phyloP scores from a whole-genome alignment of 1,140 invertebrate genomes.

The Lepidurus arcticus region DNA sequence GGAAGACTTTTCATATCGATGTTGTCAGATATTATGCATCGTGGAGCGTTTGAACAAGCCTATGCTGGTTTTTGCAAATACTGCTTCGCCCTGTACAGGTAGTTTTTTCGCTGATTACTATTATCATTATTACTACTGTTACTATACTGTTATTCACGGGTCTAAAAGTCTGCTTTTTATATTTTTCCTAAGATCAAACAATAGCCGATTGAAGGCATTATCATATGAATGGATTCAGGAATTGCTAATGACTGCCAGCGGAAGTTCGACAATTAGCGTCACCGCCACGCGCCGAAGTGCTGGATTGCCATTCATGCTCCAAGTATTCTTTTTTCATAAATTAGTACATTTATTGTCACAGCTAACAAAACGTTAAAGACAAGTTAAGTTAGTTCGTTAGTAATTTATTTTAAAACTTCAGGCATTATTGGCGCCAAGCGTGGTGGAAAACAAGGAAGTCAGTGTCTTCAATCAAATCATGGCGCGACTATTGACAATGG shows the following conservation, averaged over 20 bases:
- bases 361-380: too few species aligned
- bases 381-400: neutral
- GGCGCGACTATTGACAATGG: slow-evolving; percentile 51
- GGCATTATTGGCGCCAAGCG: slow-evolving; percentile 27
- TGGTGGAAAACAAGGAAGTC: slow-evolving; percentile 26
- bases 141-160: neutral
- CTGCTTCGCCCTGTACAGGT: slow-evolving; percentile 60
- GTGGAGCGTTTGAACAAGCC: slow-evolving; percentile 92
- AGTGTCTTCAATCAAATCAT: slow-evolving; percentile 56
- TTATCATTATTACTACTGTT: neutral
- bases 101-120: slow-evolving; percentile 34
- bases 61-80: slow-evolving; percentile 80
- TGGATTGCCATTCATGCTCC: slow-evolving; percentile 83
- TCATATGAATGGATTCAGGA: slow-evolving; percentile 48
- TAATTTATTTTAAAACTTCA: neutral
- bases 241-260: slow-evolving; percentile 65
- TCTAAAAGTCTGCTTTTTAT: neutral
- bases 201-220: slow-evolving; percentile 44
- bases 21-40: slow-evolving; percentile 76
- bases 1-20: slow-evolving; percentile 66
- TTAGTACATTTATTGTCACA: too few species aligned
- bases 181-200: neutral
- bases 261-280: slow-evolving; percentile 52
- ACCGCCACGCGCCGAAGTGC: slow-evolving; percentile 83
- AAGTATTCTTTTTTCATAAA: slow-evolving; percentile 46